These are phyloP conservation scores for Periphyllus acericola DNA, from an alignment of 2,888 invertebrate genomes.

Conservation along the genomic window DNA sequence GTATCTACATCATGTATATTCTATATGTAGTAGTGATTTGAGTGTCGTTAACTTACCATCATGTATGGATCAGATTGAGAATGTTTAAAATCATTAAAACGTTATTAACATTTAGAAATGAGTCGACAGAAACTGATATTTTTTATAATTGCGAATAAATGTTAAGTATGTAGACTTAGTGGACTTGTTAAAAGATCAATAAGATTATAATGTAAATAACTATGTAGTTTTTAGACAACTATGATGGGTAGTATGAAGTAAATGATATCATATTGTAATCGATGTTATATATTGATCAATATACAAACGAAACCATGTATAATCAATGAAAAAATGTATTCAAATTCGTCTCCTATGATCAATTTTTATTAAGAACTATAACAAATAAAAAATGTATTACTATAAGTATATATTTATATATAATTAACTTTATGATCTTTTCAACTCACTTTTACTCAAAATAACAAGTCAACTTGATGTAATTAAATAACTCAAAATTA, in stretches of 20 bases:
- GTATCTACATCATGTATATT: too few relatives aligned
- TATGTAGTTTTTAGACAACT: neutral
- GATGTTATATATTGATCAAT: neutral
- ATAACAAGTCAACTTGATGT: too few relatives aligned
- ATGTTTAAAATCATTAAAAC: slow-evolving; percentile 33
- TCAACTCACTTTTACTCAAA: too few relatives aligned
- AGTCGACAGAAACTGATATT: neutral
- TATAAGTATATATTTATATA: too few relatives aligned
- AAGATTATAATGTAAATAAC: neutral
- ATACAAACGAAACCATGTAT: too few relatives aligned
- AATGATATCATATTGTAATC: neutral
- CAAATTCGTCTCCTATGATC: too few relatives aligned
- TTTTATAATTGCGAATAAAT: neutral
- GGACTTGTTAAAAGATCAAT: neutral
- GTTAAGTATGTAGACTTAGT: neutral
- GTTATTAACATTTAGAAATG: neutral
- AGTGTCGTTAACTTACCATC: neutral
- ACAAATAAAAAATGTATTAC: too few relatives aligned
- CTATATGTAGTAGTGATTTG: neutral
- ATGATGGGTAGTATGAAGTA: neutral
- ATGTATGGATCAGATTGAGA: neutral
- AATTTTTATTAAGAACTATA: too few relatives aligned
- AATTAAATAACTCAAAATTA: neutral
- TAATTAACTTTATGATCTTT: too few relatives aligned
- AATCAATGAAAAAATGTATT: too few relatives aligned